phyloP scores from a whole-genome alignment of 2,113 vertebrate genomes.

The Rhipidura dahli region DNA sequence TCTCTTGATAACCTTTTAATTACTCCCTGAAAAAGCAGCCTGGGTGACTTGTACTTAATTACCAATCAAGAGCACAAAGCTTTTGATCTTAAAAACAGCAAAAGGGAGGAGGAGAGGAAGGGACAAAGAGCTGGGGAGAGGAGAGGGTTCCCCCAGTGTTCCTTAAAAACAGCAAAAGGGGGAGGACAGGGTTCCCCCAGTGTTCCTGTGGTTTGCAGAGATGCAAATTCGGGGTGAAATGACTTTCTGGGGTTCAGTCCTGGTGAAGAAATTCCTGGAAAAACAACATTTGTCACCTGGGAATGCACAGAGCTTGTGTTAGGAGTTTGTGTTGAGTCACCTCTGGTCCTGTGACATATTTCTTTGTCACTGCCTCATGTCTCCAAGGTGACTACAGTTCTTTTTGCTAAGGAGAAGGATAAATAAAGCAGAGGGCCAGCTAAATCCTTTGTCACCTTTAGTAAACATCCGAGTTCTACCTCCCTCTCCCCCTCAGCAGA shows the following conservation, averaged over 20 bases:
- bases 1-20: slow-evolving; percentile 42
- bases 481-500: not conserved
- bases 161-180: not conserved
- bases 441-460: not conserved
- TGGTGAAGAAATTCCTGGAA: not conserved
- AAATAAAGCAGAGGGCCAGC: not conserved
- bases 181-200: not conserved
- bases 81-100: not conserved
- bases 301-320: not conserved
- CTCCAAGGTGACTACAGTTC: not conserved
- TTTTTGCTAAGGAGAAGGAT: not conserved
- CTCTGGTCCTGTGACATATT: not conserved
- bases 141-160: not conserved
- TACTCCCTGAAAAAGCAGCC: not conserved
- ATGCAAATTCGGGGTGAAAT: not conserved
- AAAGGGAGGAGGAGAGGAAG: not conserved
- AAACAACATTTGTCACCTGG: not conserved
- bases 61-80: not conserved
- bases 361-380: not conserved
- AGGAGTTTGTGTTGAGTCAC: not conserved
- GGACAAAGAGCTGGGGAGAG: not conserved
- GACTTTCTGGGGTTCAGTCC: not conserved
- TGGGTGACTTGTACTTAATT: not conserved
- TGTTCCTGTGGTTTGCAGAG: not conserved
- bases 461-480: not conserved